Evolutionary conservation across 2,113 vertebrate species (phyloP), one percentile per base, ranked within the genome.

Genomic region (Cebus imitator): DNA sequence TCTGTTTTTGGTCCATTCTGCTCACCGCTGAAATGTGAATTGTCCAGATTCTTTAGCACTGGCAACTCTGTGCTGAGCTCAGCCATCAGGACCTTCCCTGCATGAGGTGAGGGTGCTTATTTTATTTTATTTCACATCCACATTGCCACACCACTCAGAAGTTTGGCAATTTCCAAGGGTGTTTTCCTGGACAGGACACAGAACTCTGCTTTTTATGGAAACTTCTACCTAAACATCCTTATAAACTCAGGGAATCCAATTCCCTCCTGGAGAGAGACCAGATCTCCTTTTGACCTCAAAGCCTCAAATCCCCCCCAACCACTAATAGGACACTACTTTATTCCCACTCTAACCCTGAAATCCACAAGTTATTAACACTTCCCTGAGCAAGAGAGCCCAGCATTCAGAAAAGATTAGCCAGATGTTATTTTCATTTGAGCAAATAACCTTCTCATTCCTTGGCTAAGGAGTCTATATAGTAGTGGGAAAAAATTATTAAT

Each of bases 141-240:
- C 27, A n/a, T 25, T 25, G 48, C 48, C 21, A 48, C 4, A 88
- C 20, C 57, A 79, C 6, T 52, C 61, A 76, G 61, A 97, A 32
- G n/a, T 84, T n/a, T 88, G 70, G 48, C 68, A 87, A 7, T 94
- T 81, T 79, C 61, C 45, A 64, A 87, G 55, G 17, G 1, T n/a
- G 17, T 23, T 80, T 13, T 21, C 11, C 64, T 93, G 66, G 11
- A 61, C 21, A 87, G 64, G n/a, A 57, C 35, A 12, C 27, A 52
- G 40, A 92, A 68, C 48, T 92, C 85, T 85, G 30, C 23, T 80
- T 86, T 87, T 80, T 78, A 81, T 37, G 50, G 61, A 90, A 93
- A 87, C 43, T 32, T 11, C 21, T n/a, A 70, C 35, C 13, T 72
- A 70, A 50, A 25, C 40, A 52, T 50, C 32, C 16, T 94, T 50